Evolutionary conservation across 2,797 vertebrate genomes (phyloP).

Genomic region (Pangasius macronema): DNA sequence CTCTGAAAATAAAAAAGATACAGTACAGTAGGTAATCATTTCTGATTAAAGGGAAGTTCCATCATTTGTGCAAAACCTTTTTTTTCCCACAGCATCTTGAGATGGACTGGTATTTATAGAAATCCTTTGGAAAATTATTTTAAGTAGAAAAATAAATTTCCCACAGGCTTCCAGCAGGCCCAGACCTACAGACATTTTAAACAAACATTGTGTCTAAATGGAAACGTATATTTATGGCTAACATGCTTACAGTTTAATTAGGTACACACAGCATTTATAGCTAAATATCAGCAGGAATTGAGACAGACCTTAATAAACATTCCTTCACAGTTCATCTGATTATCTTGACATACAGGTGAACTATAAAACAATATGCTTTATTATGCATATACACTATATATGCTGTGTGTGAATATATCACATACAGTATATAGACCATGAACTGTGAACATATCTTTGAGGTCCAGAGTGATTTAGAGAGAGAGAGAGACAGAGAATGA

Average conservation of each 20-base stretch:
- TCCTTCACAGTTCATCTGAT: too few relatives aligned
- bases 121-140: neutral
- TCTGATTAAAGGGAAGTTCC: slow-evolving; percentile 6
- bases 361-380: too few relatives aligned
- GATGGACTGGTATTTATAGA: slow-evolving; percentile 8
- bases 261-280: neutral
- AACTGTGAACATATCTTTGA: slow-evolving; percentile 9
- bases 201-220: neutral
- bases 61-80: neutral
- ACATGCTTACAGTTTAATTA: neutral
- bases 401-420: too few relatives aligned
- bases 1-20: slow-evolving; percentile 53
- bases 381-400: too few relatives aligned
- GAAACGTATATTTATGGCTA: neutral
- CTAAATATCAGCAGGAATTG: too few relatives aligned
- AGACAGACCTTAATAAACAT: too few relatives aligned
- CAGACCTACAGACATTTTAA: slow-evolving; percentile 9
- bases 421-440: neutral
- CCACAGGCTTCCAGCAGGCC: neutral
- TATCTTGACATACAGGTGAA: too few relatives aligned
- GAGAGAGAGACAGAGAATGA: neutral
- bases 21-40: neutral
- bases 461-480: neutral
- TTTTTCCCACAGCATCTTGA: neutral
- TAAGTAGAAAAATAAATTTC: neutral